phyloP scores from a whole-genome alignment of 2,888 invertebrate genomes.

The Microctonus hyperodae region DNA sequence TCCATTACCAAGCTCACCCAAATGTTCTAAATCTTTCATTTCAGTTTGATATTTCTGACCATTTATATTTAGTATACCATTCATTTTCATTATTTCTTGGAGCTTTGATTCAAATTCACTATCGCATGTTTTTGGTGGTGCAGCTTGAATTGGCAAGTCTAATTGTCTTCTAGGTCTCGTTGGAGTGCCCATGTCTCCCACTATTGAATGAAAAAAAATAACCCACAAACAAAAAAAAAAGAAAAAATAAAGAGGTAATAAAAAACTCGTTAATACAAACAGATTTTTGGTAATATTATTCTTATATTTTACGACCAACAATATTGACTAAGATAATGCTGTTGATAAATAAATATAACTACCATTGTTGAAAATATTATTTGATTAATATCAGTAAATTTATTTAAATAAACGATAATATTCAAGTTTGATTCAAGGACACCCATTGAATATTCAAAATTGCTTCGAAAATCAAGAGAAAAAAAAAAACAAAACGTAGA shows the following conservation, averaged over 20 bases:
- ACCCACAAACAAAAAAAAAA: conserved; percentile 24
- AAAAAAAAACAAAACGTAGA: background rate
- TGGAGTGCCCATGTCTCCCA: conserved; percentile 66
- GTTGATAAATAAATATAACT: too few relatives aligned
- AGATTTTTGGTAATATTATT: background rate
- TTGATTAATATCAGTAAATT: too few relatives aligned
- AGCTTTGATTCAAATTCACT: conserved; percentile 79
- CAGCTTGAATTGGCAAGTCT: conserved; percentile 70
- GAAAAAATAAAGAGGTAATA: background rate
- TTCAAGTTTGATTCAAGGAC: background rate
- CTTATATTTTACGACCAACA: too few relatives aligned
- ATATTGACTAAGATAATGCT: too few relatives aligned
- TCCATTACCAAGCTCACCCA: conserved; percentile 91
- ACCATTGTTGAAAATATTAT: too few relatives aligned
- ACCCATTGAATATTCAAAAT: background rate
- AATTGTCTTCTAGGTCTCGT: conserved; percentile 65
- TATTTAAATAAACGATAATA: background rate
- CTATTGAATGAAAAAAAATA: conserved; percentile 46
- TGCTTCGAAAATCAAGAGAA: background rate
- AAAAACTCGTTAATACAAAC: background rate
- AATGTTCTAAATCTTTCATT: conserved; percentile 82
- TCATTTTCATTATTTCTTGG: conserved; percentile 92
- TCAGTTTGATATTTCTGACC: conserved; percentile 80
- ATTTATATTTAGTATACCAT: conserved; percentile 86
- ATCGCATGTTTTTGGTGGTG: conserved; percentile 71